A percentile compares a stretch with the other conserved stretches of the same genome.
phyloP scores from a whole-genome alignment of 2,888 invertebrate species.

The Stenchaetothrips biformis region DNA sequence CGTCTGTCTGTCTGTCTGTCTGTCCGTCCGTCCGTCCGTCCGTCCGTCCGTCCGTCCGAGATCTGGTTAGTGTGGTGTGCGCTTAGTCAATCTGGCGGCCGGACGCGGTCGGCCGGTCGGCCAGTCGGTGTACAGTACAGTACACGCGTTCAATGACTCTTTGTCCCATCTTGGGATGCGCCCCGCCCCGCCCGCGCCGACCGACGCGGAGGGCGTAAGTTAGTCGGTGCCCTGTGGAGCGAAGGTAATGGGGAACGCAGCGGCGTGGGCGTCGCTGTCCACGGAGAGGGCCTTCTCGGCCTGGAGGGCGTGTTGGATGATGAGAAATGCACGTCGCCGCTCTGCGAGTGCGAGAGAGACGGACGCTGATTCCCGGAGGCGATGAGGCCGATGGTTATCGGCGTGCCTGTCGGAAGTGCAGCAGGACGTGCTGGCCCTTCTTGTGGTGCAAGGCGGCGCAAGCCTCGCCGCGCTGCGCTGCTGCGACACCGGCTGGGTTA shows the following conservation, averaged over 20 bases:
- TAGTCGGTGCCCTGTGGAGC: not conserved
- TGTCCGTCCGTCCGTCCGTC: not conserved
- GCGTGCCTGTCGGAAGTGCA: not conserved
- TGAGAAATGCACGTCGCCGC: not conserved
- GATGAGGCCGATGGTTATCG: not conserved
- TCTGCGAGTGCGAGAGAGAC: not conserved
- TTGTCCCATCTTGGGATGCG: not conserved
- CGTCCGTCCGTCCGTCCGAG: not conserved
- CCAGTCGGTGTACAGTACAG: not conserved
- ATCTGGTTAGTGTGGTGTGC: not conserved
- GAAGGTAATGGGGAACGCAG: too few species aligned
- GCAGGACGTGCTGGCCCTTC: not conserved
- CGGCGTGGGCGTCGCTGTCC: too few species aligned
- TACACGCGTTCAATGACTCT: constrained; percentile 5
- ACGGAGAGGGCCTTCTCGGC: too few species aligned
- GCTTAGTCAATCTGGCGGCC: not conserved
- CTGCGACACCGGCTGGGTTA: constrained; percentile 10
- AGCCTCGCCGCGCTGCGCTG: not conserved
- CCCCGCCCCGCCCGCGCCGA: not conserved
- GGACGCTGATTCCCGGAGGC: not conserved
- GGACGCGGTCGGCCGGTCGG: not conserved
- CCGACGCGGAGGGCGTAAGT: not conserved
- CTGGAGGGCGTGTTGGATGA: not conserved
- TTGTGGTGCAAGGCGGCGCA: not conserved
- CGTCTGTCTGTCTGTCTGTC: not conserved